Evolutionary conservation across 2,888 invertebrate genomes (phyloP), one percentile per base, ranked within the genome.

Genomic region (Clusia tigrina): DNA sequence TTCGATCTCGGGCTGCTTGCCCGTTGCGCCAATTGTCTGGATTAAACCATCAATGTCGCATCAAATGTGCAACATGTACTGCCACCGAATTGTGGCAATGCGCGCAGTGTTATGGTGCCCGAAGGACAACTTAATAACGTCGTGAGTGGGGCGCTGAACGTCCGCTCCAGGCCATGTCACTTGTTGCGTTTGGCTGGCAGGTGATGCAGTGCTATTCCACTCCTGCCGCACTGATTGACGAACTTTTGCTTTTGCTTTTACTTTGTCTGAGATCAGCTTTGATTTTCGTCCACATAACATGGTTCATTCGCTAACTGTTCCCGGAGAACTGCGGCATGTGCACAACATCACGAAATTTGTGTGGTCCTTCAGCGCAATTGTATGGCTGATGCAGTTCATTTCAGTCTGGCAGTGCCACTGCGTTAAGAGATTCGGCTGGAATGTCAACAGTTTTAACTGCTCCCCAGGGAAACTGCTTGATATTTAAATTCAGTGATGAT

Each of bases 11-110:
- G 42, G 6, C 42, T 42, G 42, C n/a, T 17, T 6, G 6, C 6
- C n/a, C 42, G 42, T 42, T 42, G 9, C 15, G 6, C 12, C 6
- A 32, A 32, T 20, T 15, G 48, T 48, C 48, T 48, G 75, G 74
- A 74, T 74, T 74, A 75, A 74, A 74, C 76, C 74, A 76, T 74
- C 74, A 74, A 76, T 74, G 74, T 74, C 74, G 73, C 76, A 71
- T 74, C 76, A 74, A 72, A 66, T 54, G 48, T 64, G 65, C 59
- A 48, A 48, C 48, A 48, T 20, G 6, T 42, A 17, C 48, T 48
- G 48, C 48, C 20, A 48, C 20, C 48, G 5, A 2, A 48, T 42
- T 58, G 38, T 54, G 32, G 17, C 61, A 38, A 60, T 58, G 42
- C 51, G 58, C 55, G 32, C 12, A 12, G 38, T 61, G 57, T 51